Conservation (phyloP, 2,888 invertebrate species). For the Ophioninae sp. region DNA sequence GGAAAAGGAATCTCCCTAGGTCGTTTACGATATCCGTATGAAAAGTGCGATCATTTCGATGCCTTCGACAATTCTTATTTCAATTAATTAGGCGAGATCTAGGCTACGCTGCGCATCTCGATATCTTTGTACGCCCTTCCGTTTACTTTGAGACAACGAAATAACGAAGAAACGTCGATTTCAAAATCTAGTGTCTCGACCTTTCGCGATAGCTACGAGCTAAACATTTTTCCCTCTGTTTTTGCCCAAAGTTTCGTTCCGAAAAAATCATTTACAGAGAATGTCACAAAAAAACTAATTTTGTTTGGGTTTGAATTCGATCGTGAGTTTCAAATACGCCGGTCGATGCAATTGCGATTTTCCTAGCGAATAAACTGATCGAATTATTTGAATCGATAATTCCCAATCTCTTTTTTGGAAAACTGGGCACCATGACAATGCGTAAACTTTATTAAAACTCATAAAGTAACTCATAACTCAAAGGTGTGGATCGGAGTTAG, state of each 20-base stretch:
- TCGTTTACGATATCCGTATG: background rate
- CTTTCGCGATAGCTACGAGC: background rate
- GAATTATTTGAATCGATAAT: background rate
- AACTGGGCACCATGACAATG: background rate
- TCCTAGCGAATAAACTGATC: background rate
- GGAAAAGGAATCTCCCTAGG: slow-evolving; percentile 15
- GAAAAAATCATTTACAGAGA: background rate
- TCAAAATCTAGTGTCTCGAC: background rate
- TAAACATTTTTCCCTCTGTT: background rate
- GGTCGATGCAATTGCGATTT: background rate
- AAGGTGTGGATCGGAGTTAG: no score
- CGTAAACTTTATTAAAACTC: background rate
- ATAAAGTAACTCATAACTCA: no score
- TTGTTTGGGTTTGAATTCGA: background rate
- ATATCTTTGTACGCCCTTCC: background rate
- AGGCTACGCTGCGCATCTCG: background rate
- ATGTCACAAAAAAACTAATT: background rate
- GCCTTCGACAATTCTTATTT: background rate
- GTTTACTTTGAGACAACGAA: background rate
- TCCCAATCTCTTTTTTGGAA: background rate
- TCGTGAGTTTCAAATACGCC: background rate
- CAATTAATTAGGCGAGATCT: background rate
- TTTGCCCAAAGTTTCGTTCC: background rate
- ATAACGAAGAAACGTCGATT: background rate
- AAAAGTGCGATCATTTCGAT: background rate